phyloP scores from a whole-genome alignment of 2,797 vertebrate genomes.

The Neopelma chrysocephalum region DNA sequence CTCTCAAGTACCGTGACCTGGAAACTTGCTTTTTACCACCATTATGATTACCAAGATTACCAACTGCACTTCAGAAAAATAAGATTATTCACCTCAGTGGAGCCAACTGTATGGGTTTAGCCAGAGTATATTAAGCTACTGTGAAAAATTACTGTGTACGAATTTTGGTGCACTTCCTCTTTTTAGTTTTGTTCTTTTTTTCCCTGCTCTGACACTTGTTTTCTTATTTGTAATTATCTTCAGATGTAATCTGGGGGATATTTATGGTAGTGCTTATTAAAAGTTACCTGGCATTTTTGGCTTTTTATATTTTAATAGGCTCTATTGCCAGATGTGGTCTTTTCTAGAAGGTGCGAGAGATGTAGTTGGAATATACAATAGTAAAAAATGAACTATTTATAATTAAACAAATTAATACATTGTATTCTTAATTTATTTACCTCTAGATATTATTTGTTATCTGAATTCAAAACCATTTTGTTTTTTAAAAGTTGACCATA shows the following conservation, averaged over 20 bases:
- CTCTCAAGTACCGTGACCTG: constrained; percentile 5
- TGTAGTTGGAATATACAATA: constrained; percentile 43
- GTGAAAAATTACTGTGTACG: neutral
- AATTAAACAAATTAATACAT: constrained; percentile 65
- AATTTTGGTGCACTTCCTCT: neutral
- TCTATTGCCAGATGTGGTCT: neutral
- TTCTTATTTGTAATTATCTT: constrained; percentile 51
- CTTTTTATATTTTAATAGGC: constrained; percentile 25
- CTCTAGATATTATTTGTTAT: constrained; percentile 36
- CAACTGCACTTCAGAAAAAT: neutral
- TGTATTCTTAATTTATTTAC: constrained; percentile 79
- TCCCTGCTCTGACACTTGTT: neutral
- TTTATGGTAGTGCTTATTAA: constrained; percentile 37
- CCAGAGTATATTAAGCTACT: constrained; percentile 28
- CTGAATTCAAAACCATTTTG: constrained; percentile 42
- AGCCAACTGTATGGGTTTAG: constrained; percentile 8
- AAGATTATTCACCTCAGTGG: neutral
- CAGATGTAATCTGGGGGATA: constrained; percentile 24
- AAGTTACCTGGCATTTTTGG: constrained; percentile 26
- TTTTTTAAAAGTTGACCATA: neutral
- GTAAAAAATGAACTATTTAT: constrained; percentile 71
- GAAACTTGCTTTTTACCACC: neutral
- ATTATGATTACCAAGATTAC: neutral
- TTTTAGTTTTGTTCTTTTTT: neutral
- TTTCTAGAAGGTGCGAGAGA: constrained; percentile 22